Percentiles rank a stretch among this genome's conserved stretches.
Evolutionary conservation across 2,113 vertebrate species (phyloP).

Genomic region (Oreochromis tanganicae): DNA sequence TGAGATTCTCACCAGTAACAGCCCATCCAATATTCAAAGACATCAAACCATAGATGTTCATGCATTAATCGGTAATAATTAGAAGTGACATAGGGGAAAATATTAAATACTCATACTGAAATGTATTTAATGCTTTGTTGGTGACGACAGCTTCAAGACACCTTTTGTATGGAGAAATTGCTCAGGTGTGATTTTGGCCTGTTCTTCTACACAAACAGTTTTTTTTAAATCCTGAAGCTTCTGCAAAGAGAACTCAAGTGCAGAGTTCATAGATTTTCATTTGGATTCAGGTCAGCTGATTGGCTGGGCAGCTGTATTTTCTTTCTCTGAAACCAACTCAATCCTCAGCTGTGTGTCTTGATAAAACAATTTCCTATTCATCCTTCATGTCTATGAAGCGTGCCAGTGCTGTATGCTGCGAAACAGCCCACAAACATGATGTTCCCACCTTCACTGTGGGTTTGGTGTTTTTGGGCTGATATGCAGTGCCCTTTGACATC

Average conservation of each 20-base stretch:
- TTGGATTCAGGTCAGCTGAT: not conserved
- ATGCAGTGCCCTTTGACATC: not conserved
- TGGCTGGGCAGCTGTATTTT: not conserved
- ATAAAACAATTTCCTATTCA: not conserved
- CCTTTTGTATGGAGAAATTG: not conserved
- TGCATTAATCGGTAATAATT: not conserved
- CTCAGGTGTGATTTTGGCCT: not conserved
- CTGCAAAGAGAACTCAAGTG: not conserved
- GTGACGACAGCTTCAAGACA: not conserved
- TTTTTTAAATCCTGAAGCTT: not conserved
- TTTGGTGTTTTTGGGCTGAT: not conserved
- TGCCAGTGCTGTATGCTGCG: not conserved
- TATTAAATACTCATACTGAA: not conserved
- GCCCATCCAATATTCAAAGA: not conserved
- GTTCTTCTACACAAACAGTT: not conserved
- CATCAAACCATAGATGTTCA: not conserved
- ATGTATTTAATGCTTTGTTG: not conserved
- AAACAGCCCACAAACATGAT: not conserved
- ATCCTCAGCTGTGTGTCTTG: not conserved
- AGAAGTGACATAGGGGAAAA: not conserved
- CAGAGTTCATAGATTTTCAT: not conserved
- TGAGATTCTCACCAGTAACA: not conserved
- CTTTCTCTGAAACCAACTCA: not conserved
- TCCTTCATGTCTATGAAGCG: not conserved
- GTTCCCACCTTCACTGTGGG: not conserved